Evolutionary conservation across 2,797 vertebrate species (phyloP).

Genomic region (Leptodactylus fallax): DNA sequence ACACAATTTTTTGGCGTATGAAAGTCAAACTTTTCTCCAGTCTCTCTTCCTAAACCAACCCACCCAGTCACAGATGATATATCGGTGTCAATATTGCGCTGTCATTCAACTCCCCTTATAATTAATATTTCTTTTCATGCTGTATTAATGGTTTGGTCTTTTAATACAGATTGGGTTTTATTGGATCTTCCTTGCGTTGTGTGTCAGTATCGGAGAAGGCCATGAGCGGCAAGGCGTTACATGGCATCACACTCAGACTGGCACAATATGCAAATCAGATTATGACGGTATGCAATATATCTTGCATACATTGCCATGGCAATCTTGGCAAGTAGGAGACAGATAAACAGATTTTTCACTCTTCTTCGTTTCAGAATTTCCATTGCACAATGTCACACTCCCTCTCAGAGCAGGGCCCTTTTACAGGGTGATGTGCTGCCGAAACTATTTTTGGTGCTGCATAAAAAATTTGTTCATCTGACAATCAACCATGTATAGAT

Average conservation of each 20-base stretch:
- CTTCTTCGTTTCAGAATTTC: not conserved
- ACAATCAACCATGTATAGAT: too few species aligned
- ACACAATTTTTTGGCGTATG: slow-evolving; percentile 11
- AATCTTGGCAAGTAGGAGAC: not conserved
- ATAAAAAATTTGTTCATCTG: too few species aligned
- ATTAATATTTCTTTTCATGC: not conserved
- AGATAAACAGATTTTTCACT: not conserved
- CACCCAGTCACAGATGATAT: not conserved
- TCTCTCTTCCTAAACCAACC: not conserved
- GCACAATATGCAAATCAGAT: not conserved
- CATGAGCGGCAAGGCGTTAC: not conserved
- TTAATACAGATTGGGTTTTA: not conserved
- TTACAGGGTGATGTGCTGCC: too few species aligned
- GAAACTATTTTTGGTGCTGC: too few species aligned
- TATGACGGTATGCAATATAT: too few species aligned
- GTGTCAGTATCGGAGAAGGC: slow-evolving; percentile 4
- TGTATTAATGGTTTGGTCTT: slow-evolving; percentile 23
- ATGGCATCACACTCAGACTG: not conserved
- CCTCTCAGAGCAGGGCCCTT: not conserved
- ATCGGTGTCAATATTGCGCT: not conserved
- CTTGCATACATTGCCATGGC: not conserved
- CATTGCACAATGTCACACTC: not conserved
- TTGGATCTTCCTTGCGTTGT: not conserved
- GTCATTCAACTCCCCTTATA: not conserved
- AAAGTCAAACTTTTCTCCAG: not conserved